phyloP scores from a whole-genome alignment of 1,140 invertebrate species.

The Heliconius eleuchia region DNA sequence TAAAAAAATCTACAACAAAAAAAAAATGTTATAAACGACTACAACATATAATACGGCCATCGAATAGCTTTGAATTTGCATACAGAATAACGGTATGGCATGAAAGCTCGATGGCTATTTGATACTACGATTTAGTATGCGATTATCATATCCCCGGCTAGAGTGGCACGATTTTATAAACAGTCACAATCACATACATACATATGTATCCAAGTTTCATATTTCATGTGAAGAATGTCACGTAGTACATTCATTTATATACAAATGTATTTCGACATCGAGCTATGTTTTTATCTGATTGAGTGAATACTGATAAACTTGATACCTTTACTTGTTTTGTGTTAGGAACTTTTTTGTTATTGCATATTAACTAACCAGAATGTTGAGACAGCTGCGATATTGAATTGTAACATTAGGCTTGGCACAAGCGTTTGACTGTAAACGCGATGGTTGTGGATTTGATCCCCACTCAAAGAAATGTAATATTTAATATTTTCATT shows the following conservation, averaged over 20 bases:
- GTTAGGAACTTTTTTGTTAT: background rate
- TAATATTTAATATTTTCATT: no score
- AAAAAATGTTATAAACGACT: background rate
- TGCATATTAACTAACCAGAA: background rate
- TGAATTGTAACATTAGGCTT: background rate
- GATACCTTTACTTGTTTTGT: background rate
- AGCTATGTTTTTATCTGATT: conserved; percentile 17
- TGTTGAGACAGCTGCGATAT: background rate
- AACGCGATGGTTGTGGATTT: no score
- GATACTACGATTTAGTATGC: conserved; percentile 42
- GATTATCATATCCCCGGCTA: conserved; percentile 42
- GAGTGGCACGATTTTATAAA: conserved; percentile 41
- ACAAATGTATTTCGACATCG: conserved; percentile 20
- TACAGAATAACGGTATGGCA: conserved; percentile 36
- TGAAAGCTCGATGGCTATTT: conserved; percentile 28
- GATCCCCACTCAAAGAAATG: no score
- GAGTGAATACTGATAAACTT: conserved; percentile 7
- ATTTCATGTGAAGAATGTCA: conserved; percentile 34
- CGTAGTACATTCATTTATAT: conserved; percentile 6
- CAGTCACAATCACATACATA: conserved; percentile 20
- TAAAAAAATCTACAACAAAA: background rate
- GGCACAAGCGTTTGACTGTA: no score
- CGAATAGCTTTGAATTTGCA: conserved; percentile 34
- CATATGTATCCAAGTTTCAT: conserved; percentile 34
- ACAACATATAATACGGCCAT: conserved; percentile 21